Evolutionary conservation across 2,113 vertebrate species (phyloP).

Genomic region (Bubo scandiacus): DNA sequence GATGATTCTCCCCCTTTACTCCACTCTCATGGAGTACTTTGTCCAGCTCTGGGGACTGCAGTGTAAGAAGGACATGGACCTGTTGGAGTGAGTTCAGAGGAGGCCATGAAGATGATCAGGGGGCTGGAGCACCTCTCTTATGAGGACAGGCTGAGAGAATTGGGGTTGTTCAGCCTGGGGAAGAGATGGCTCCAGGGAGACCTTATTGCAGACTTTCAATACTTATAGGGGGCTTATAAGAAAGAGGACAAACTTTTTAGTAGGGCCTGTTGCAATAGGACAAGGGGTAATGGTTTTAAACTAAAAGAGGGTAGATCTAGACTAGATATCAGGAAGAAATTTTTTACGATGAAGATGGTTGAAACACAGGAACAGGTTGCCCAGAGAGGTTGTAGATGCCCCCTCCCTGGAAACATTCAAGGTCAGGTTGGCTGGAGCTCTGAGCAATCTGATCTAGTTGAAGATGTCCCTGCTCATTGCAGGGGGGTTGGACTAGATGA

Average conservation of each 20-base stretch:
- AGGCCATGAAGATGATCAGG: not conserved
- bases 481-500: not conserved
- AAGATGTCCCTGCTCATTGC: not conserved
- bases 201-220: not conserved
- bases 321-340: not conserved
- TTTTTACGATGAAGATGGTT: not conserved
- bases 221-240: not conserved
- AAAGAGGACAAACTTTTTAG: not conserved
- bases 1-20: not conserved
- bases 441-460: not conserved
- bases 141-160: not conserved
- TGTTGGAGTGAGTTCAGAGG: not conserved
- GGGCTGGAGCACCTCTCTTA: not conserved
- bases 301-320: not conserved
- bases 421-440: not conserved
- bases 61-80: no score
- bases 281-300: not conserved
- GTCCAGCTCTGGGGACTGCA: not conserved
- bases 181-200: not conserved
- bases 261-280: not conserved
- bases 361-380: not conserved
- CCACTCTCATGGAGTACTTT: not conserved
- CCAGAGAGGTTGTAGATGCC: not conserved
- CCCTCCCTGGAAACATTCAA: not conserved
- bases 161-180: not conserved